Conservation (phyloP, 2,888 invertebrate genomes). For the Nezara viridula region DNA sequence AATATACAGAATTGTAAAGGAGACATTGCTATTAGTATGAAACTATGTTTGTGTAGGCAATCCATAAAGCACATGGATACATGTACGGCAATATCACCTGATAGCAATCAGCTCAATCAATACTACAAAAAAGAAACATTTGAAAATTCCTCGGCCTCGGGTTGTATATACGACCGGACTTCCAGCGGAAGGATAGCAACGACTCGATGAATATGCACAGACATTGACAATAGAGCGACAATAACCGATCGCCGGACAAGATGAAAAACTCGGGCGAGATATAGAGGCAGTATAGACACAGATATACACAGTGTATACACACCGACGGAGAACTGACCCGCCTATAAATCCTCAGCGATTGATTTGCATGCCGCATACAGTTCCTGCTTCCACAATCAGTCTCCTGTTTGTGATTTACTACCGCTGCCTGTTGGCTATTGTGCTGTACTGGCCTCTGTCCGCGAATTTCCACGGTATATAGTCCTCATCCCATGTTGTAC, state of each 20-base stretch:
- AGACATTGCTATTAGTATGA: no score
- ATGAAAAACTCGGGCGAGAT: constrained; percentile 17
- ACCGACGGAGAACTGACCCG: constrained; percentile 19
- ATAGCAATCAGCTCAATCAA: not conserved
- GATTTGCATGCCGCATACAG: constrained; percentile 56
- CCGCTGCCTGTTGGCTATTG: constrained; percentile 26
- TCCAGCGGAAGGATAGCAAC: not conserved
- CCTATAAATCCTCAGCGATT: constrained; percentile 53
- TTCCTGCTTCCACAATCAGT: constrained; percentile 54
- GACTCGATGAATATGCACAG: constrained; percentile 34
- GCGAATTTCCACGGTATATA: constrained; percentile 16
- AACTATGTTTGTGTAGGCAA: no score
- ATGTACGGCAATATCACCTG: not conserved
- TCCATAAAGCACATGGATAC: no score
- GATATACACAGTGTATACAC: constrained; percentile 32
- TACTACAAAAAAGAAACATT: not conserved
- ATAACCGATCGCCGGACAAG: constrained; percentile 19
- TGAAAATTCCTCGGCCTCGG: not conserved
- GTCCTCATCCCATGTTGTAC: not conserved
- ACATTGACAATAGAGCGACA: constrained; percentile 37
- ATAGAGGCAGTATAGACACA: constrained; percentile 25
- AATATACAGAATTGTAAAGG: no score
- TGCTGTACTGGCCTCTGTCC: not conserved
- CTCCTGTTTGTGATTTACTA: constrained; percentile 37
- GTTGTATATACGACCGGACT: constrained; percentile 23